Conservation (phyloP, 2,888 invertebrate genomes). For the Sesia bembeciformis region DNA sequence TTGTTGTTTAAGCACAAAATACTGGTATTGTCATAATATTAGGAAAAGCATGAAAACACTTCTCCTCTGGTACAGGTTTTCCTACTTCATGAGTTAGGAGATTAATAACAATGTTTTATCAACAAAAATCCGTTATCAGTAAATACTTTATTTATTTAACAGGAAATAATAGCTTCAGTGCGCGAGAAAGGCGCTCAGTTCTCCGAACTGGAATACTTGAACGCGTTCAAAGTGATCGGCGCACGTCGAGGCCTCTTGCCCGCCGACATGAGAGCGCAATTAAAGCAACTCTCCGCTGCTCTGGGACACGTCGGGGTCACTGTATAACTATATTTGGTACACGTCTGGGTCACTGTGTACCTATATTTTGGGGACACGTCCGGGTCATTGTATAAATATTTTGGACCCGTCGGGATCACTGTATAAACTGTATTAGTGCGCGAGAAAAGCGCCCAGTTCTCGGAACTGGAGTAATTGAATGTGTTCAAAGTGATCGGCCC, state of each 20-base stretch:
- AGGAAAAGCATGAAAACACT: too few relatives aligned
- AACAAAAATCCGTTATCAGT: too few relatives aligned
- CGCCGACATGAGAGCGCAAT: slow-evolving; percentile 77
- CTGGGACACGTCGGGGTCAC: slow-evolving; percentile 88
- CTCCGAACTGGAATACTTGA: slow-evolving; percentile 90
- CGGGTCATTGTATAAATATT: too few relatives aligned
- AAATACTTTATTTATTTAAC: slow-evolving; percentile 5
- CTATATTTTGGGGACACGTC: too few relatives aligned
- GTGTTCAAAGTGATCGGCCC: slow-evolving; percentile 79
- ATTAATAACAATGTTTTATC: too few relatives aligned
- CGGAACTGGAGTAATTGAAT: slow-evolving; percentile 90
- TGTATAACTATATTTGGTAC: slow-evolving; percentile 56
- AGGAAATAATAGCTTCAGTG: slow-evolving; percentile 89
- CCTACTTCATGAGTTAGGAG: too few relatives aligned
- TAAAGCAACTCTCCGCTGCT: slow-evolving; percentile 88
- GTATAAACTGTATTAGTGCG: slow-evolving; percentile 69
- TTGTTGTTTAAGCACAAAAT: too few relatives aligned
- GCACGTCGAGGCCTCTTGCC: slow-evolving; percentile 72
- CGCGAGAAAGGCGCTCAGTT: slow-evolving; percentile 92
- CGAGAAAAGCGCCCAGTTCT: slow-evolving; percentile 91
- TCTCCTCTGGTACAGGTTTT: too few relatives aligned
- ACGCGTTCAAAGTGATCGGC: slow-evolving; percentile 86
- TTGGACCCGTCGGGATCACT: too few relatives aligned
- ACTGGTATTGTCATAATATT: too few relatives aligned
- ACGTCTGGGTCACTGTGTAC: too few relatives aligned